These are phyloP conservation scores for Micrasema minimum DNA, from an alignment of 1,140 invertebrate genomes.

Conservation along the genomic window DNA sequence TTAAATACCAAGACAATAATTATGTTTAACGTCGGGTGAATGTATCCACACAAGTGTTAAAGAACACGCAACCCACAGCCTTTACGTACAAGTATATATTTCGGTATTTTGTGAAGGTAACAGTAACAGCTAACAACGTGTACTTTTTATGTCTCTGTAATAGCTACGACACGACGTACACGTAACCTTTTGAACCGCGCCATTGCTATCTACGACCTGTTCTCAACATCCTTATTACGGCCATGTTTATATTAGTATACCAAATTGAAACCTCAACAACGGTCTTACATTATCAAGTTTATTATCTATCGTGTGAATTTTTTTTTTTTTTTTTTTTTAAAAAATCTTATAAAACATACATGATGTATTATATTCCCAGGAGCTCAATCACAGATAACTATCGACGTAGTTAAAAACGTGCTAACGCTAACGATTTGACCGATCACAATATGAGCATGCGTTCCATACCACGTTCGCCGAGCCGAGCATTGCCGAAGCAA, in stretches of 20 bases:
- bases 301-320: neutral
- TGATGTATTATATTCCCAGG: no score
- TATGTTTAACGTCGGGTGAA: slow-evolving; percentile 9
- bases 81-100: neutral
- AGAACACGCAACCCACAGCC: slow-evolving; percentile 15
- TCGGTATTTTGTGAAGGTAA: no score
- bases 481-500: no score
- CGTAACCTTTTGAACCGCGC: slow-evolving; percentile 16
- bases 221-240: neutral
- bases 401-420: no score
- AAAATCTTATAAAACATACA: no score
- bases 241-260: neutral
- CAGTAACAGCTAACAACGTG: slow-evolving; percentile 7
- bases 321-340: neutral
- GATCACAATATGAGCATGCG: no score
- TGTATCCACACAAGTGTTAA: slow-evolving; percentile 11
- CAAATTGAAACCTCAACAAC: neutral
- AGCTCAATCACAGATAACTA: no score
- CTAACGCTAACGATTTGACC: no score
- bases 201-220: neutral
- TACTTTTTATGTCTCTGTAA: slow-evolving; percentile 2
- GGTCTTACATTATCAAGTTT: neutral
- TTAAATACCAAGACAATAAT: slow-evolving; percentile 24
- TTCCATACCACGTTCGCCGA: no score
- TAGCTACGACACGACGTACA: neutral